Base-by-base conservation (phyloP, 2,113 vertebrate species). In the Bubo blakistoni region DNA sequence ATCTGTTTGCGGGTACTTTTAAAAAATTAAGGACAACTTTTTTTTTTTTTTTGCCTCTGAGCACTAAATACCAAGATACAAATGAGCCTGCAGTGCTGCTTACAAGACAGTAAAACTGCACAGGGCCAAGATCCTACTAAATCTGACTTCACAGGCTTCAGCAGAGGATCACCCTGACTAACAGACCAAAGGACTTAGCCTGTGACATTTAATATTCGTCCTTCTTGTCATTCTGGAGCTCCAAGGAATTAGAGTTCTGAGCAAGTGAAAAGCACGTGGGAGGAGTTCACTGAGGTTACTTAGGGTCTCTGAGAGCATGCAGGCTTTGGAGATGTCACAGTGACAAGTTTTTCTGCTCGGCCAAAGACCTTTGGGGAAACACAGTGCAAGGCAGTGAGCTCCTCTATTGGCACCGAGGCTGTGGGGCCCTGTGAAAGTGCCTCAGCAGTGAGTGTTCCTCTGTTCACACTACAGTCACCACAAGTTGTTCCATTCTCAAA, bases 331-430 rank as follows among this genome's bases (percentile, higher is more conserved):
- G 10, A 5, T 44, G 29, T 58, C 49, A 38, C 52, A 72, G 57
- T 40, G 14, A 40, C 19, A 76, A 76, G 16, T 14, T 34, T 49
- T 94, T 90, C 27, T 86, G 61, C 66, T 82, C 46, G 40, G 65
- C n/a, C 30, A 36, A 78, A 55, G 44, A 52, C 51, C 26, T 90
- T 17, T 52, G 29, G 46, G 69, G 47, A 29, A 94, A 44, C 0
- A 4, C 1, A 74, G 65, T 11, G 11, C 51, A 62, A 32, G 71
- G 59, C 55, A 71, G 34, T 30, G 70, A 72, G 27, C 26, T 42
- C n/a, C 59, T 15, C 34, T 36, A 0, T n/a, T 4, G 8, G 66
- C 11, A 24, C 30, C 0, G 4, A 65, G 58, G 38, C 77, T 59
- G 27, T 79, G 73, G 65, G 47, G 32, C 72, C 47, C 52, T 81